Base-by-base conservation (phyloP, 2,797 vertebrate species). In the Notolabrus celidotus region DNA sequence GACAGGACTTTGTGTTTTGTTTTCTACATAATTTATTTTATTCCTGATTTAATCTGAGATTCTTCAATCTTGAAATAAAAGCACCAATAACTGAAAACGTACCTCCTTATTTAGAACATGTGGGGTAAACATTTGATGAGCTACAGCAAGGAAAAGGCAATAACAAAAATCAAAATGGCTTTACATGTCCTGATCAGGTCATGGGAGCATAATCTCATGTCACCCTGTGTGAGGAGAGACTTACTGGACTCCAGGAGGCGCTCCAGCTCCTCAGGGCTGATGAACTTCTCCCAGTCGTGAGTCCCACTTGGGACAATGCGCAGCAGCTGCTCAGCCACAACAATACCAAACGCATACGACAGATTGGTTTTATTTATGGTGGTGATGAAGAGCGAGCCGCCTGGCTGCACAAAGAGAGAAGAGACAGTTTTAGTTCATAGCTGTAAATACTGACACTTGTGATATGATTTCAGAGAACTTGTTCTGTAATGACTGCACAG, bases 241-340 rank as follows among this genome's bases (percentile, higher is more conserved):
- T 96, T 90, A 97, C 98, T 93, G 71, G 96, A 95, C 93, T 97
- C 95, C 71, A 99, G 91, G 77, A 96, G 90, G 52, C 70, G 84
- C 88, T 97, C 95, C 83, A 99, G 88, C 29, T 96, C 95, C 79
- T 95, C 96, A 0, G 97, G 98, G 67, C 93, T 92, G 87, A 99
- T 92, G 83, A 99, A 99, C 75, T 97, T 99, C 51, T 99, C 95
- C 98, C 98, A 99, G 27, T 96, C 94, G 8, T 99, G 98, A 14
- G 97, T 99, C 79, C 97, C 97, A 12, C 87, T 92, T 16, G 97
- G 97, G 56, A 98, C 94, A 62, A 99, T 94, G 50, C 92, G 91
- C 49, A 96, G 89, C 71, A 99, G 85, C 82, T 95, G 93, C 88
- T 99, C 98, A 16, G 97, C 93, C 54, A 93, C 90, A 15, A 99